Conservation (phyloP, 2,797 vertebrate genomes). For the Lepilemur septentrionalis region DNA sequence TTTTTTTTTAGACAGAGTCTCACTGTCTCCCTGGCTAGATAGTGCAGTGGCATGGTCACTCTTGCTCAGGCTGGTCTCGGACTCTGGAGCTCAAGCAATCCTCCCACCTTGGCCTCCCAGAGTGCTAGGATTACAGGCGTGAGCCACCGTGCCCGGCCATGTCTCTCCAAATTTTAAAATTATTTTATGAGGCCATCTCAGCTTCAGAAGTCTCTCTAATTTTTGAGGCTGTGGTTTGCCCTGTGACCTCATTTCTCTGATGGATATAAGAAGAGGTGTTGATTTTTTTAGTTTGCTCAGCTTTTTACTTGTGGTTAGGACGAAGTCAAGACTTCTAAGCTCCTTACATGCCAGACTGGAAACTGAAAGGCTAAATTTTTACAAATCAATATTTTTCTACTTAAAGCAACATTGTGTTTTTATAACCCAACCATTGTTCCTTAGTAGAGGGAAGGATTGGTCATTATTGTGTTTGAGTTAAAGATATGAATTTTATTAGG, state of each 20-base stretch:
- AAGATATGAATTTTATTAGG: not conserved
- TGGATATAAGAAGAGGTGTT: not conserved
- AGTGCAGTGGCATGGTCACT: too few relatives aligned
- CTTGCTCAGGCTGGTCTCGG: too few relatives aligned
- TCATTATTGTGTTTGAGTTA: slow-evolving; percentile 45
- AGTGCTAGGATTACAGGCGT: too few relatives aligned
- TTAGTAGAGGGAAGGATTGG: not conserved
- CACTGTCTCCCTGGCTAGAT: too few relatives aligned
- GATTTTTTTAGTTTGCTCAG: not conserved
- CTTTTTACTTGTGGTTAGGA: not conserved
- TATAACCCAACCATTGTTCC: not conserved
- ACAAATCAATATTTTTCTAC: not conserved
- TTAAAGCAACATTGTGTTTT: not conserved
- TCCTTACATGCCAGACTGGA: not conserved
- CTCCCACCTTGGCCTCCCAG: too few relatives aligned
- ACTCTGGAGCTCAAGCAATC: too few relatives aligned
- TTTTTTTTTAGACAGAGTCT: too few relatives aligned
- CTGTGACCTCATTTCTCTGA: not conserved
- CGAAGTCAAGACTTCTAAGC: not conserved
- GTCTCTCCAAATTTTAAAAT: not conserved
- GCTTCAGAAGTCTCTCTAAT: not conserved
- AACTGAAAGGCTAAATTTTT: not conserved
- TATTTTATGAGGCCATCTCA: not conserved
- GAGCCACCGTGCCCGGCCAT: too few relatives aligned
- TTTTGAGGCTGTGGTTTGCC: not conserved